These are phyloP conservation scores for Doryteuthis pealeii DNA, from an alignment of 1,140 invertebrate genomes.

Conservation along the genomic window DNA sequence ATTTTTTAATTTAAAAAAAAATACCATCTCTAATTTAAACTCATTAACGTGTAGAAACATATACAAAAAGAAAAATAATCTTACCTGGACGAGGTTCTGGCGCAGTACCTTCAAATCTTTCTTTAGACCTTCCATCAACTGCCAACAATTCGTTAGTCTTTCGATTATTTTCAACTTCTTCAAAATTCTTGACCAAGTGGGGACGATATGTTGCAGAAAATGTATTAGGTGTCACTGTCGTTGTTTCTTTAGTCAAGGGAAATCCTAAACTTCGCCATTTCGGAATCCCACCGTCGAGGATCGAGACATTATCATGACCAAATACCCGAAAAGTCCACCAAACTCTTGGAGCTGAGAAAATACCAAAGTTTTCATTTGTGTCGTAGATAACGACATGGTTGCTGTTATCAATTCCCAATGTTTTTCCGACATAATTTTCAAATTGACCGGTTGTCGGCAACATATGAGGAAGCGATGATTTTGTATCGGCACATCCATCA, in stretches of 20 bases:
- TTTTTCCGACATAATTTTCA: slow-evolving; percentile 46
- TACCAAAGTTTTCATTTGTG: slow-evolving; percentile 40
- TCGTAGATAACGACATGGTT: slow-evolving; percentile 57
- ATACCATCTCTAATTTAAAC: too few relatives aligned
- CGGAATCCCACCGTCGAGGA: slow-evolving; percentile 52
- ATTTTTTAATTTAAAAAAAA: too few relatives aligned
- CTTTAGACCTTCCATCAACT: slow-evolving; percentile 48
- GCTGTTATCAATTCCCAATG: slow-evolving; percentile 50
- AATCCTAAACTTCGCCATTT: slow-evolving; percentile 41
- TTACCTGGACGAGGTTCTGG: slow-evolving; percentile 52
- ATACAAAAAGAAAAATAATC: too few relatives aligned
- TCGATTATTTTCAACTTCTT: slow-evolving; percentile 44
- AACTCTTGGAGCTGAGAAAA: slow-evolving; percentile 52
- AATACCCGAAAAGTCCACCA: slow-evolving; percentile 57
- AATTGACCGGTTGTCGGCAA: slow-evolving; percentile 45
- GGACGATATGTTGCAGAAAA: slow-evolving; percentile 39
- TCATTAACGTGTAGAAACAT: too few relatives aligned
- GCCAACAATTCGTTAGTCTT: slow-evolving; percentile 36
- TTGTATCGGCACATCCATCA: slow-evolving; percentile 45
- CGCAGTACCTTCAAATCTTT: slow-evolving; percentile 45
- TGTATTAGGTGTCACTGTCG: slow-evolving; percentile 12
- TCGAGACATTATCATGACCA: slow-evolving; percentile 48
- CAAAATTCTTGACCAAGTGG: slow-evolving; percentile 42
- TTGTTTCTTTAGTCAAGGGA: slow-evolving; percentile 26
- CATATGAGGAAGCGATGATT: slow-evolving; percentile 41